Base-by-base conservation (phyloP, 2,797 vertebrate genomes). In the Protosalanx chinensis region DNA sequence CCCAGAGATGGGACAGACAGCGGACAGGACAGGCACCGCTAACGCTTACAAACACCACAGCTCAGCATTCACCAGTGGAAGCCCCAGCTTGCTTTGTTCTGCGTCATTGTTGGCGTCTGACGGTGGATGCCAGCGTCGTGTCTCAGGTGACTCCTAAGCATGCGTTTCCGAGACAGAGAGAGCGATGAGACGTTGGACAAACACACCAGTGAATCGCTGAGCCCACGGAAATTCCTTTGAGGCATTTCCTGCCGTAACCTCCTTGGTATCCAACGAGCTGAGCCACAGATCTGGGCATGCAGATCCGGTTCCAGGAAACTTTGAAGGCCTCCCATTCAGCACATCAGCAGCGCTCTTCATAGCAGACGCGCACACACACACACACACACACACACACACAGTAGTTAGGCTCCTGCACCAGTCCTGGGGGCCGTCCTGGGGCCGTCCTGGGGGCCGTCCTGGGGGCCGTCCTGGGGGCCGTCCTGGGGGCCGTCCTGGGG, bases 231-330 rank as follows among this genome's bases (percentile, higher is more conserved):
- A 94, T 85, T 86, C 82, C 85, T 85, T 90, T 90, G 88, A 91
- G 92, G 91, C 91, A 92, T 93, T 93, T 95, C 91, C 90, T 92
- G 89, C 90, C 82, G 85, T 94, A 92, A 92, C 91, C 90, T 89
- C 90, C 75, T 78, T 89, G 91, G 92, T 90, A 93, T 93, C 89
- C 89, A 87, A 89, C 80, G 87, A 84, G 87, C 64, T n/a, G 30
- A 80, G 80, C 84, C 85, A 81, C 91, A 56, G 51, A 16, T 92
- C 89, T 77, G 91, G 85, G 1, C 2, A 91, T 91, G 74, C 67
- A 82, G 88, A 90, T 95, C 91, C 82, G 87, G 86, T 92, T 95
- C 91, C 91, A 88, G 37, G 75, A 80, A 68, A 75, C 83, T 91
- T 89, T 89, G 83, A 86, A 87, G 76, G 77, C 79, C 87, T 91